These are phyloP conservation scores for Agonopterix arenella DNA, from an alignment of 2,888 invertebrate genomes.

Conservation along the genomic window DNA sequence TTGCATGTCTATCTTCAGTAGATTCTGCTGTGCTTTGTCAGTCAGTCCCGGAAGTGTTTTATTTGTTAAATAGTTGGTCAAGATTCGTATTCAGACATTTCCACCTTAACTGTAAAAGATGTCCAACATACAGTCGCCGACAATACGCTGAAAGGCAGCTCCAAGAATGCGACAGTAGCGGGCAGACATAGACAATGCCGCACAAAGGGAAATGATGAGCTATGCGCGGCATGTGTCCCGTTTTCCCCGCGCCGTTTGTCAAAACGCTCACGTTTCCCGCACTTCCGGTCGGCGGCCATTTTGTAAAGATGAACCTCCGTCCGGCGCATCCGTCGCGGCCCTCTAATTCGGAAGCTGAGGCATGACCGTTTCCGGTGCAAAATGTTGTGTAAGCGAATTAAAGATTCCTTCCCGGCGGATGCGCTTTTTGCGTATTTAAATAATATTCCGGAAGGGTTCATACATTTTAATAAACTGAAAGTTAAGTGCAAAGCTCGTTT, in stretches of 20 bases:
- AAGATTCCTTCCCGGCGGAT: constrained; percentile 28
- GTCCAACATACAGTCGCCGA: too few species aligned
- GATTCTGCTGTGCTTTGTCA: too few species aligned
- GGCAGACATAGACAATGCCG: constrained; percentile 1
- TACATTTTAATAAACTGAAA: too few species aligned
- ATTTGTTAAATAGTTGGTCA: too few species aligned
- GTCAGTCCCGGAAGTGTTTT: too few species aligned
- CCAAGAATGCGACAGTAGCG: neutral
- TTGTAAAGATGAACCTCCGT: constrained; percentile 61
- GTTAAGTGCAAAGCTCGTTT: too few species aligned
- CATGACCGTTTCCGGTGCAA: constrained; percentile 55
- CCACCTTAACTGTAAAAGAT: too few species aligned
- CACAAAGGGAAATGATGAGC: constrained; percentile 36
- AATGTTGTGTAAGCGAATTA: constrained; percentile 70
- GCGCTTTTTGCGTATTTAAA: neutral
- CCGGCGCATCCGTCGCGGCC: constrained; percentile 40
- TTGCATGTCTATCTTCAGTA: too few species aligned
- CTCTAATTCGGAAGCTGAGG: constrained; percentile 55
- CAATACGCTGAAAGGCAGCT: neutral
- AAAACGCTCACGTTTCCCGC: constrained; percentile 71
- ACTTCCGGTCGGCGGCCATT: constrained; percentile 66
- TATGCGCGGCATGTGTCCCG: constrained; percentile 52
- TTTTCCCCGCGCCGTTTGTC: constrained; percentile 65
- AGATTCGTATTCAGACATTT: too few species aligned
- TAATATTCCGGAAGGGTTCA: too few species aligned